Evolutionary conservation across 2,113 vertebrate genomes (phyloP), one percentile per base, ranked within the genome.

Genomic region (Rhinoderma darwinii): DNA sequence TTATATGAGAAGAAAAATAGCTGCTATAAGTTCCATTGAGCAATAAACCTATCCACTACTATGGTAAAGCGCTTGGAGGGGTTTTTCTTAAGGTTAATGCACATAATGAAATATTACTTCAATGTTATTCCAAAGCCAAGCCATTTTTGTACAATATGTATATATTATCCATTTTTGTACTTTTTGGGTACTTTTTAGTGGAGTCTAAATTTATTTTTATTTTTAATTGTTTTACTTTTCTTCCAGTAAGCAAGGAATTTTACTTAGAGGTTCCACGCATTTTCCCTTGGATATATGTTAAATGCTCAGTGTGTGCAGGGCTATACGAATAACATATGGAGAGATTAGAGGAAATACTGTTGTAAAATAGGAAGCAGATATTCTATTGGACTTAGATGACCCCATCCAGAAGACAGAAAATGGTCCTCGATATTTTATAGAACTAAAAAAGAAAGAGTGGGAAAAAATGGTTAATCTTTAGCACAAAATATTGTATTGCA

Each of bases 71-170:
- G 39, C 37, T 61, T 81, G 39, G 35, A 82, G 39, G 11, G 72
- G 7, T 35, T 77, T 54, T 51, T 54, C 74, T 50, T 50, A 50
- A 76, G 27, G 17, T n/a, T 43, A 76, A 76, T 76, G 74, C 47
- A 77, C 27, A 54, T 77, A 77, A 77, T 77, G 44, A 77, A 77
- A 77, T 51, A 51, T 54, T 51, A 35, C 47, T 54, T 51, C n/a
- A 77, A 32, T 77, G 30, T 77, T 35, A 35, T 51, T 35, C 17
- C 32, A 3, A 77, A 77, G 27, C 27, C 75, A 54, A 54, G 30
- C 27, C 75, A 54, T 51, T 76, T 74, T 32, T 51, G 75, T 51
- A 22, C 47, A 30, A 35, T 35, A 77, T 77, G 75, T 77, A 54
- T 41, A 82, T 82, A 59, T 54, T 41, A 63, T 61, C 39, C 54